A percentile compares a stretch with the other conserved stretches of the same genome.
Conservation (phyloP, 2,888 invertebrate genomes). For the Sphaerophoria rueppellii region DNA sequence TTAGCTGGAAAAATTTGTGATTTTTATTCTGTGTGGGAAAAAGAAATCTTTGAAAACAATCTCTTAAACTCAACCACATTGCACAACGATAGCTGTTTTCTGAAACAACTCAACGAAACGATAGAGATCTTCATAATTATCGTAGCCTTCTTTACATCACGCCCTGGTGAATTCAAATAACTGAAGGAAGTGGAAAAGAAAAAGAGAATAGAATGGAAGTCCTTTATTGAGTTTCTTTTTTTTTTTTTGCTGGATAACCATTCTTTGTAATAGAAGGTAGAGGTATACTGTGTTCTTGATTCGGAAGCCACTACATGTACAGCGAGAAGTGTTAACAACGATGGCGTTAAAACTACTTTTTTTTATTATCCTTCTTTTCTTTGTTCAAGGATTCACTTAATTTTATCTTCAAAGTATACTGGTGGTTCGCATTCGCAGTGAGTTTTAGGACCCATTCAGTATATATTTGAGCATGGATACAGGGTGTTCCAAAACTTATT, state of each 20-base stretch:
- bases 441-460: slow-evolving; percentile 1
- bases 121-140: slow-evolving; percentile 58
- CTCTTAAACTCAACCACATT: slow-evolving; percentile 39
- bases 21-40: slow-evolving; percentile 19
- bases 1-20: slow-evolving; percentile 59
- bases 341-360: slow-evolving; percentile 50
- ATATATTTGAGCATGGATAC: background rate
- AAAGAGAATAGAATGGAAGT: slow-evolving; percentile 42
- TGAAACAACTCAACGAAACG: slow-evolving; percentile 9
- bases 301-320: slow-evolving; percentile 22
- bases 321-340: slow-evolving; percentile 49
- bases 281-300: slow-evolving; percentile 6
- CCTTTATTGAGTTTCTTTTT: slow-evolving; percentile 35
- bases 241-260: background rate
- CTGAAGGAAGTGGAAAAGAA: background rate
- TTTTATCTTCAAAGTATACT: slow-evolving; percentile 33
- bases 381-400: slow-evolving; percentile 38
- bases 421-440: background rate
- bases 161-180: background rate
- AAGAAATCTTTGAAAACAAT: slow-evolving; percentile 27
- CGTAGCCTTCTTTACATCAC: slow-evolving; percentile 37
- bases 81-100: background rate
- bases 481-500: background rate
- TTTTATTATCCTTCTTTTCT: background rate
- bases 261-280: background rate